These are phyloP conservation scores for Gobius niger DNA, from an alignment of 2,113 vertebrate genomes.

Conservation along the genomic window DNA sequence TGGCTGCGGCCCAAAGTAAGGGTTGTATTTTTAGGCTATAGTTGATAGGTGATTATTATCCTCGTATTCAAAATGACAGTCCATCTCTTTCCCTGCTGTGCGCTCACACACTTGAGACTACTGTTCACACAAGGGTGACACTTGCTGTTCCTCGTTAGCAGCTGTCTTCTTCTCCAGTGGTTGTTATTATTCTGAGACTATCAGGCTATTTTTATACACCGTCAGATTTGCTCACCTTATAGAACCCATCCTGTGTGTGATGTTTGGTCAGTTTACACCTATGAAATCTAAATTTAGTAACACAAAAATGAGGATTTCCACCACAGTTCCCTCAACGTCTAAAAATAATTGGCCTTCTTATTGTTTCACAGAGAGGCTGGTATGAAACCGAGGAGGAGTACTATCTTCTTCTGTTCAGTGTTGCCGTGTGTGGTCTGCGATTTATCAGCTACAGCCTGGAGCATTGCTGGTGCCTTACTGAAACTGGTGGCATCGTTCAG, in stretches of 20 bases:
- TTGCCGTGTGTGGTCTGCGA: conserved; percentile 88
- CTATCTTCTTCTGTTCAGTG: conserved; percentile 89
- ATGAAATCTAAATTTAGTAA: conserved; percentile 4
- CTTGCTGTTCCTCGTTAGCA: conserved; percentile 26
- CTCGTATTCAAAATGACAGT: conserved; percentile 6
- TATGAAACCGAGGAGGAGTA: conserved; percentile 86
- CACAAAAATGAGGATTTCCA: conserved; percentile 11
- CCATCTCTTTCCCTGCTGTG: conserved; percentile 3
- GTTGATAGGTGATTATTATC: background rate
- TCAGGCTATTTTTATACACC: background rate
- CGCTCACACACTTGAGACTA: background rate
- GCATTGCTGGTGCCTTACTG: conserved; percentile 78
- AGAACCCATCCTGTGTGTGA: background rate
- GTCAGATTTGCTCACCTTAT: background rate
- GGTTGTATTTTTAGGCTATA: conserved; percentile 5
- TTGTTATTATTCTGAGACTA: background rate
- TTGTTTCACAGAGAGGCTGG: conserved; percentile 84
- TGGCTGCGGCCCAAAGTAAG: background rate
- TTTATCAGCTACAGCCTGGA: conserved; percentile 92
- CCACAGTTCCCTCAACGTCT: conserved; percentile 6
- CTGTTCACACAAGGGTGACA: background rate
- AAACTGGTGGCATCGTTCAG: conserved; percentile 58
- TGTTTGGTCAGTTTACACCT: background rate
- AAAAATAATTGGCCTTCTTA: conserved; percentile 28
- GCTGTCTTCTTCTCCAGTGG: background rate